phyloP scores from a whole-genome alignment of 2,888 invertebrate species.

The Oscheius onirici region DNA sequence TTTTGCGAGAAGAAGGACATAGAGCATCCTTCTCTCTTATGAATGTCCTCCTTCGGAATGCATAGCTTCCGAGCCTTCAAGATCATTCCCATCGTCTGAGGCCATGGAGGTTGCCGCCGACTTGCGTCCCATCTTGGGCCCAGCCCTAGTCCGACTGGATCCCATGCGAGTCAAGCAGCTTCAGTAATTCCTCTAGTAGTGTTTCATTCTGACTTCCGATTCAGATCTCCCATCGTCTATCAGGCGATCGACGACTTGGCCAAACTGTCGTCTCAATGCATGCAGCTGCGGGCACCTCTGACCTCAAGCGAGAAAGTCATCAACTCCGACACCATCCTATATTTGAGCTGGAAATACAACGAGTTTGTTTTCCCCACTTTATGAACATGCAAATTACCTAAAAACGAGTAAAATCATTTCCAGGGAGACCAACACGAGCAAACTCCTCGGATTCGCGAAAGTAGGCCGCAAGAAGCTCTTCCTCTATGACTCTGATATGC shows the following conservation, averaged over 20 bases:
- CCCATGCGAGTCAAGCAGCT: conserved; percentile 61
- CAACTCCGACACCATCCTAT: conserved; percentile 59
- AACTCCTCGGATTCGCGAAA: conserved; percentile 83
- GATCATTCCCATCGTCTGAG: background rate
- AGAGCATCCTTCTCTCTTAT: conserved; percentile 5
- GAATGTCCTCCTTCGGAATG: conserved; percentile 16
- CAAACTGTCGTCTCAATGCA: conserved; percentile 57
- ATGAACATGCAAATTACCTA: too few species aligned
- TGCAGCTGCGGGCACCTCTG: conserved; percentile 52
- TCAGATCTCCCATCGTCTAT: conserved; percentile 46
- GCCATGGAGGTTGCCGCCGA: conserved; percentile 62
- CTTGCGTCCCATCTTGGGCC: conserved; percentile 62
- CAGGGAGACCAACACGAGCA: conserved; percentile 57
- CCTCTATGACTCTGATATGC: conserved; percentile 74
- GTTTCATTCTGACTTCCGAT: background rate
- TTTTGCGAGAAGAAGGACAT: background rate
- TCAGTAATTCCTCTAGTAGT: conserved; percentile 42
- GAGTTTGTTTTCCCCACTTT: conserved; percentile 55
- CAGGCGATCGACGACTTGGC: conserved; percentile 53
- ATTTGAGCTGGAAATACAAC: conserved; percentile 64
- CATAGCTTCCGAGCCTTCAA: background rate
- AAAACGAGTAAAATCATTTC: background rate
- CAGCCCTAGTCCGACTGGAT: conserved; percentile 62
- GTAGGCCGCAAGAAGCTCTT: conserved; percentile 89
- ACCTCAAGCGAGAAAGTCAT: conserved; percentile 59